Evolutionary conservation across 2,797 vertebrate species (phyloP).

Genomic region (Aphelocoma californica): DNA sequence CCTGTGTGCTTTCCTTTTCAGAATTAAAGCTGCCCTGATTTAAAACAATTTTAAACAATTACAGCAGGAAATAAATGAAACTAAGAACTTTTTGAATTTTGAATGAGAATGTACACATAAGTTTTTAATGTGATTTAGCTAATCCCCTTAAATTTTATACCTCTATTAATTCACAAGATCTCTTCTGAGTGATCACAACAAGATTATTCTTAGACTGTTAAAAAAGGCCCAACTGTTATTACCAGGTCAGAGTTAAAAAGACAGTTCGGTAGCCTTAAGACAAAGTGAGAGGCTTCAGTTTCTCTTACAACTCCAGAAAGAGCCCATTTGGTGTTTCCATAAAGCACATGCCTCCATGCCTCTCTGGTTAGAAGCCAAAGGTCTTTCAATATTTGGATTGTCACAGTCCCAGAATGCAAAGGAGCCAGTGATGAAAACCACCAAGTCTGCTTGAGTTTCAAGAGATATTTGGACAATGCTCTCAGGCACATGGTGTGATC

Average conservation of each 20-base stretch:
- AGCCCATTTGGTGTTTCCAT: not conserved
- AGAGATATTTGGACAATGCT: not conserved
- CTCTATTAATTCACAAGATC: not conserved
- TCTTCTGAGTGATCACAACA: not conserved
- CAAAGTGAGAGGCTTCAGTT: not conserved
- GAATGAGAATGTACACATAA: not conserved
- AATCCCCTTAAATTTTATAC: not conserved
- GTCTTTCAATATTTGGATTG: not conserved
- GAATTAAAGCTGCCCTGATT: not conserved
- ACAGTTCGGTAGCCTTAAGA: not conserved
- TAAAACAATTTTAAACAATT: not conserved
- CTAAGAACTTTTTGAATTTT: slow-evolving; percentile 1
- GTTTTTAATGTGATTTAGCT: not conserved
- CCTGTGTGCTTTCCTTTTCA: not conserved
- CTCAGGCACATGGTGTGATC: not conserved
- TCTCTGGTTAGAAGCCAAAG: not conserved
- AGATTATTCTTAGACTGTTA: not conserved
- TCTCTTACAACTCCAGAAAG: not conserved
- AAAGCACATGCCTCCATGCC: not conserved
- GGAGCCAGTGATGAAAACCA: not conserved
- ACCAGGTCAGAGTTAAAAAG: not conserved
- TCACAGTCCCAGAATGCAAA: not conserved
- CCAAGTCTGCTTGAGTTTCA: not conserved
- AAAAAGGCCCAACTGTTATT: not conserved
- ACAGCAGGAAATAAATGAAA: slow-evolving; percentile 7